Evolutionary conservation across 1,140 invertebrate species (phyloP).

Genomic region (Philotrypesis tridentata): DNA sequence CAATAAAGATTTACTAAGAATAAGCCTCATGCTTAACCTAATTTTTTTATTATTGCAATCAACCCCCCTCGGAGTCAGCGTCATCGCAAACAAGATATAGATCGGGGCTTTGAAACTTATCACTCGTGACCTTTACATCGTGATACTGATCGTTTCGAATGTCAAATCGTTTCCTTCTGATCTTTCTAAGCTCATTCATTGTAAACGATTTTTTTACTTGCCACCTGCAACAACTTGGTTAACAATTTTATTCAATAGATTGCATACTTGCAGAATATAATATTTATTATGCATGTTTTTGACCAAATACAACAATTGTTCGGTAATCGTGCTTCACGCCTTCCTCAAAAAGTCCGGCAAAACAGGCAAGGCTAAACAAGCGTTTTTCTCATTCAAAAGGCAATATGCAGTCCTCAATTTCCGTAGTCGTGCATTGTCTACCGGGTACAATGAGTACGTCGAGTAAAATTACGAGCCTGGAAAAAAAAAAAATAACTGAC

Average conservation of each 20-base stretch:
- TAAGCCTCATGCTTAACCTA: constrained; percentile 38
- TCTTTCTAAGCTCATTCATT: background rate
- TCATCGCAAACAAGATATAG: background rate
- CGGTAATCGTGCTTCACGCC: too few species aligned
- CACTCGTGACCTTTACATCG: constrained; percentile 12
- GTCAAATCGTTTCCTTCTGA: background rate
- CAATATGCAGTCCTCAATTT: background rate
- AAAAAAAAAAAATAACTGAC: background rate
- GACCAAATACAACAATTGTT: too few species aligned
- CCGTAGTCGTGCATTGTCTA: background rate
- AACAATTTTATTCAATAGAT: too few species aligned
- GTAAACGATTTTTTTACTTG: too few species aligned
- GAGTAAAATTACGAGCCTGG: background rate
- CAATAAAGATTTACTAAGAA: constrained; percentile 73
- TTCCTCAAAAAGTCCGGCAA: background rate
- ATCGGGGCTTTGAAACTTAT: background rate
- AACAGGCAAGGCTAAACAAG: background rate
- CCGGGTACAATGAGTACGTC: background rate
- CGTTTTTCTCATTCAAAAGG: background rate
- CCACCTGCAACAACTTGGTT: too few species aligned
- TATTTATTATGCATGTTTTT: too few species aligned
- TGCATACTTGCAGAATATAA: too few species aligned
- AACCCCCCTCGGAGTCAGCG: constrained; percentile 14
- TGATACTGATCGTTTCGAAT: background rate
- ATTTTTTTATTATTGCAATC: constrained; percentile 20